These are phyloP conservation scores for Mesocricetus auratus DNA, from an alignment of 2,113 vertebrate genomes.

Conservation along the genomic window DNA sequence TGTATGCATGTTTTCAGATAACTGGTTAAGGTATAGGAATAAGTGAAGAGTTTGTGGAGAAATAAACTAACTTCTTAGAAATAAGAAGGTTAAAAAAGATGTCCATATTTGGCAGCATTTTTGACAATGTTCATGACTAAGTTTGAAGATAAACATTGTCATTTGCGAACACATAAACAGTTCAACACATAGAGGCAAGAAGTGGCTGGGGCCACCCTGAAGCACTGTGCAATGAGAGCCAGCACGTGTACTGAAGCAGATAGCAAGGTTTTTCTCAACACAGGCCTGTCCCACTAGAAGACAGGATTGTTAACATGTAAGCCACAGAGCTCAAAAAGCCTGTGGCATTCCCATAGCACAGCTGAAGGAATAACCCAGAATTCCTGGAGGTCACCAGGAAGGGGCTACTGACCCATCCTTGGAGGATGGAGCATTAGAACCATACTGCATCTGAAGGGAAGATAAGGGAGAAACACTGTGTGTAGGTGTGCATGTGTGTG, in stretches of 20 bases:
- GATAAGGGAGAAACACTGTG: neutral
- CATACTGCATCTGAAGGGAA: neutral
- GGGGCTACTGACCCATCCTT: neutral
- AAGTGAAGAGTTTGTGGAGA: conserved; percentile 13
- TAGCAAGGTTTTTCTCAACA: conserved; percentile 10
- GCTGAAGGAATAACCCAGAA: neutral
- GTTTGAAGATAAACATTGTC: conserved; percentile 9
- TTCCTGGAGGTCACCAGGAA: neutral
- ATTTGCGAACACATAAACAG: neutral
- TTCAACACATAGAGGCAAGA: neutral
- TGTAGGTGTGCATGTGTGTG: neutral
- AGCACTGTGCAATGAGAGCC: neutral
- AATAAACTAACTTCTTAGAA: conserved; percentile 6
- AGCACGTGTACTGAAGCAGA: neutral
- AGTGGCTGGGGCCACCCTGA: neutral
- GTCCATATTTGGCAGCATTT: conserved; percentile 39
- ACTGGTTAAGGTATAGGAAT: neutral
- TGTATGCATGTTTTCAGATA: neutral
- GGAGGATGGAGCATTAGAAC: neutral
- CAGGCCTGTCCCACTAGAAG: neutral
- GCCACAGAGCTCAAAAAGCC: neutral
- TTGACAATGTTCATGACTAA: conserved; percentile 9
- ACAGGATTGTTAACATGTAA: neutral
- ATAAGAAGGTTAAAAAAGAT: neutral
- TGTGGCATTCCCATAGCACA: neutral